Base-by-base conservation (phyloP, 2,888 invertebrate species). In the Acanthopleura granulata region DNA sequence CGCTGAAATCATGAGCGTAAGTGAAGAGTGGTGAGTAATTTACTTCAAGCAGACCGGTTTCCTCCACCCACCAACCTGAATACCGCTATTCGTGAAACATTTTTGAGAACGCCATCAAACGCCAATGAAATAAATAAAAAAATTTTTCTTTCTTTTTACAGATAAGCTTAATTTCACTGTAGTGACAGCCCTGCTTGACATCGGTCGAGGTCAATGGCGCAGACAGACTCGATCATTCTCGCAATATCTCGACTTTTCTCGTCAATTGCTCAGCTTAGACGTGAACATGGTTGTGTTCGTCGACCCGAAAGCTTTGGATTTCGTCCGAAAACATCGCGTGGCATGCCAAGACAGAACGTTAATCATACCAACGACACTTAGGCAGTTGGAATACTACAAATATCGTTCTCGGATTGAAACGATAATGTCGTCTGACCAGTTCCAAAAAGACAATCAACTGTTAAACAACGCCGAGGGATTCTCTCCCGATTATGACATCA, bases 271-370 rank as follows among this genome's bases (percentile, higher is more conserved):
- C 16, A 57, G 73, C 15, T 75, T 79, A 51, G 79, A 79, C 71
- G 77, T 79, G 73, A 79, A 77, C 75, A 70, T 79, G 25, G 76
- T 79, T n/a, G 66, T 79, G 27, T 79, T 72, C 73, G 74, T 79
- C 16, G 79, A 79, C 72, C 11, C 51, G 49, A 74, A 75, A 66
- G 79, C 76, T 1, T 62, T 71, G 50, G 76, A 77, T 27, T 79
- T 79, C 72, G 71, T 79, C 11, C 75, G 72, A 3, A 77, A 77
- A 77, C 76, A 77, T 76, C 50, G 79, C 50, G 49, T 77, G 30
- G 79, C 77, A 0, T 61, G 79, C 6, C 62, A 73, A 69, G 30
- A 62, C 62, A 62, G 73, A 49, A 79, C 79, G 3, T n/a, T 40
- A 15, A 72, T 79, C 3, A 50, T 76, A 9, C 50, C 30, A 71